Evolutionary conservation across 2,797 vertebrate species (phyloP), one percentile per base, ranked within the genome.

Genomic region (Acanthis flammea): DNA sequence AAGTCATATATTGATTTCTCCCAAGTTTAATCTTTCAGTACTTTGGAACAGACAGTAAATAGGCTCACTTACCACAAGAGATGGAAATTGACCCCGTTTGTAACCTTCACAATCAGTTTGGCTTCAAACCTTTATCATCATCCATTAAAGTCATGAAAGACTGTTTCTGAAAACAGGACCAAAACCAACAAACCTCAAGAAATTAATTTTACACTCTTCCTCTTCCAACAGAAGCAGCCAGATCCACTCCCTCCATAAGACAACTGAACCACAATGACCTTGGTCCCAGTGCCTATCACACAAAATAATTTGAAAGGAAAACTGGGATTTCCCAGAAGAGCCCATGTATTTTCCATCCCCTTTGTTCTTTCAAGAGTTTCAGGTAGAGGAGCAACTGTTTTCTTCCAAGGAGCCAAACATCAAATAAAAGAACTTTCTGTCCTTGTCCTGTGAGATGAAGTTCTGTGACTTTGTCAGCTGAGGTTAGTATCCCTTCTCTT

Each of bases 1-100:
- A 89, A 94, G 94, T 87, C 72, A 75, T 44, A 27, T 80, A 91
- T 91, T 86, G 94, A 95, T 92, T 95, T 88, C 58, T 88, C 87
- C 15, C 22, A 81, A 39, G 68, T 94, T 92, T 94, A 94, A 78
- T 91, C 82, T 94, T 93, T 86, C 44, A 33, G 57, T 80, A 80
- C 78, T 91, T 96, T 66, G 44, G 33, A 96, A 80, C 47, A 85
- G 89, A 70, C 44, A 90, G 70, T 90, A 91, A 88, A 93, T 84
- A 90, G 85, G 58, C 50, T 95, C 76, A 66, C 37, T 86, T 91
- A 92, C 35, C 33, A 62, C 68, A 50, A 70, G 37, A 65, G 58
- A 47, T 73, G 44, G 66, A 90, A 96, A 88, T 14, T 91, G 79
- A 91, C 89, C 79, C 70, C 0, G 0, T 63, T 65, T 84, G 73